Base-by-base conservation (phyloP, 2,888 invertebrate genomes). In the Lydus trimaculatus region DNA sequence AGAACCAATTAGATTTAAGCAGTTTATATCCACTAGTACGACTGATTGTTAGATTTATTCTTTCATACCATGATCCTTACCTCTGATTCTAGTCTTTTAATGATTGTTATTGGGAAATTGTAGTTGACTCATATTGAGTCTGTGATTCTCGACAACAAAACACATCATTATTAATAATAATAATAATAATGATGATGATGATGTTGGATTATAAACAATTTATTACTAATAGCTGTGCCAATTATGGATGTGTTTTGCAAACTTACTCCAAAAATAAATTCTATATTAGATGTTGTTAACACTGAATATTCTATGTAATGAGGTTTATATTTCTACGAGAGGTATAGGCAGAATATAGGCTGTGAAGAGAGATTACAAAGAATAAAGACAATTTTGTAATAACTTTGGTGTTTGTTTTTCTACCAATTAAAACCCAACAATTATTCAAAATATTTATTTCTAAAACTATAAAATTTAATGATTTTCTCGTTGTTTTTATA, bases 241-340 rank as follows among this genome's bases (percentile, higher is more conserved):
- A 60, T 60, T 60, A 33, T 60, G 60, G 36, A 60, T 60, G 60
- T 60, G 31, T 48, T 48, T 60, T 60, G 60, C 60, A 60, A 31
- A 60, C 17, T 60, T 60, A 60, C 31, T 60, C 20, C 33, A 60
- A 60, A 60, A 9, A 20, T 33, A 20, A 60, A 33, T 39, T 62
- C 43, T 62, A 62, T 62, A 28, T 39, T 28, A 23, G 20, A 48
- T 48, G 48, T 48, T 48, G 48, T 48, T 48, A 20, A 20, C 20
- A 20, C 20, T 48, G 11, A 20, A 48, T 9, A 48, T 48, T 48
- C 48, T 48, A 48, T 48, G 39, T 62, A 36, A 60, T 60, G 43
- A 62, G 33, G 28, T 70, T 70, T 70, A 70, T 70, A 70, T 70
- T 70, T 70, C 67, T 70, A 68, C 39, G 63, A 60, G 63, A 59